Conservation (phyloP, 2,888 invertebrate species). For the Eutolmus rufibarbis region DNA sequence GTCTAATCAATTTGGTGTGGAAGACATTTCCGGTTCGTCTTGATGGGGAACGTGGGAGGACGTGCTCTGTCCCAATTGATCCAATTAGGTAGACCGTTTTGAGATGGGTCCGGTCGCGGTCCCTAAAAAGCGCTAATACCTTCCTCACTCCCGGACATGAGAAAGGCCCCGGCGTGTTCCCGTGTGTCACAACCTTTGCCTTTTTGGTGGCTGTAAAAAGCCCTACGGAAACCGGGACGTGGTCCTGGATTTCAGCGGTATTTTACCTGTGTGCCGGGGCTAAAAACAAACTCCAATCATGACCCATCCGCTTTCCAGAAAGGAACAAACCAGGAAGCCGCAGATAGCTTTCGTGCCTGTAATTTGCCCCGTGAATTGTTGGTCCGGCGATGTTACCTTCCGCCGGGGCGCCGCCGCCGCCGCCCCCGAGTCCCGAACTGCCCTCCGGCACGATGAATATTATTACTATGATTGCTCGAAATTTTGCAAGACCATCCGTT, state of each 20-base stretch:
- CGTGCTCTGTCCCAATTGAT: neutral
- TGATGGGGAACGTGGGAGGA: neutral
- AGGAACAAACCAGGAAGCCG: constrained; percentile 43
- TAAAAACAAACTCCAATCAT: constrained; percentile 23
- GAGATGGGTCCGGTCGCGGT: neutral
- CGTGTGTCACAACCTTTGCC: neutral
- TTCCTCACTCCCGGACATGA: neutral
- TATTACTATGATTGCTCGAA: constrained; percentile 44
- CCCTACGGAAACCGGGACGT: neutral
- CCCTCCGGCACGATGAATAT: constrained; percentile 42
- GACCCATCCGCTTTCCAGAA: constrained; percentile 31
- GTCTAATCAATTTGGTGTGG: neutral
- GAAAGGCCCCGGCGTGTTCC: neutral
- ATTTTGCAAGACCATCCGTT: constrained; percentile 45
- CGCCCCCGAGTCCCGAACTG: constrained; percentile 5
- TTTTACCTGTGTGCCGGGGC: neutral
- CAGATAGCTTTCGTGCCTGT: constrained; percentile 46
- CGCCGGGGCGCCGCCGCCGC: constrained; percentile 21
- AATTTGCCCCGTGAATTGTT: constrained; percentile 46
- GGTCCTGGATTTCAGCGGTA: neutral
- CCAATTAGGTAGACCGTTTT: neutral
- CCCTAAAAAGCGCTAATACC: neutral
- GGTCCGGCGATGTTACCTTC: constrained; percentile 45
- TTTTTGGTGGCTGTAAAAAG: neutral
- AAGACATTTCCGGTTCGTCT: constrained; percentile 18